phyloP scores from a whole-genome alignment of 2,113 vertebrate species.

The Eolophus roseicapilla region DNA sequence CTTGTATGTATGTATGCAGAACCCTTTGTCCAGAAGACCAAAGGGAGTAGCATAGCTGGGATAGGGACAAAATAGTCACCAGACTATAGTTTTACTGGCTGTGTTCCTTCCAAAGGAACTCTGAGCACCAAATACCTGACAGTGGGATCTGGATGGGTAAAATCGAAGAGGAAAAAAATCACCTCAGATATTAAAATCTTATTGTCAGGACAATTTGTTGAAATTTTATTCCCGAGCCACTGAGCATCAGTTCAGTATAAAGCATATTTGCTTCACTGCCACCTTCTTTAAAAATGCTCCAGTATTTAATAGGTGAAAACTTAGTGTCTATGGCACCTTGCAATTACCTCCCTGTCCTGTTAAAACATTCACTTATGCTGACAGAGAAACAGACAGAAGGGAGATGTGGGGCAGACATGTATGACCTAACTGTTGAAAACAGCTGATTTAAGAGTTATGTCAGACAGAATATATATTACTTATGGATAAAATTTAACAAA shows the following conservation, averaged over 20 bases:
- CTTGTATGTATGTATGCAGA: neutral
- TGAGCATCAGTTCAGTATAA: neutral
- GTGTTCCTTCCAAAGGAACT: neutral
- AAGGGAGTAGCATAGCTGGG: neutral
- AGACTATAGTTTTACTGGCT: neutral
- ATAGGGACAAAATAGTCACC: neutral
- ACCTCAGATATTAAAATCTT: neutral
- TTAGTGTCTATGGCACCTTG: neutral
- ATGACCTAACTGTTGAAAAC: neutral
- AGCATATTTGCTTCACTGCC: neutral
- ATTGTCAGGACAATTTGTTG: neutral
- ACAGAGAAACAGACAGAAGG: neutral
- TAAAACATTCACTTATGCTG: neutral
- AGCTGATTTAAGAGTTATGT: neutral
- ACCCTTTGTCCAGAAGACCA: neutral
- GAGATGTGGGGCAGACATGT: fast-evolving
- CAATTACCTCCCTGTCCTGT: neutral
- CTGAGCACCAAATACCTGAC: neutral
- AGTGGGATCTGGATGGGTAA: neutral
- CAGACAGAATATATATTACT: neutral
- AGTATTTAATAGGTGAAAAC: neutral
- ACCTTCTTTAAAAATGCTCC: neutral
- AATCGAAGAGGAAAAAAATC: neutral
- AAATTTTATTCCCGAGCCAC: neutral
- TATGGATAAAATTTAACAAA: neutral